A percentile compares a stretch with the other conserved stretches of the same genome.
Evolutionary conservation across 1,140 invertebrate genomes (phyloP).

Genomic region (Helicoverpa zea): DNA sequence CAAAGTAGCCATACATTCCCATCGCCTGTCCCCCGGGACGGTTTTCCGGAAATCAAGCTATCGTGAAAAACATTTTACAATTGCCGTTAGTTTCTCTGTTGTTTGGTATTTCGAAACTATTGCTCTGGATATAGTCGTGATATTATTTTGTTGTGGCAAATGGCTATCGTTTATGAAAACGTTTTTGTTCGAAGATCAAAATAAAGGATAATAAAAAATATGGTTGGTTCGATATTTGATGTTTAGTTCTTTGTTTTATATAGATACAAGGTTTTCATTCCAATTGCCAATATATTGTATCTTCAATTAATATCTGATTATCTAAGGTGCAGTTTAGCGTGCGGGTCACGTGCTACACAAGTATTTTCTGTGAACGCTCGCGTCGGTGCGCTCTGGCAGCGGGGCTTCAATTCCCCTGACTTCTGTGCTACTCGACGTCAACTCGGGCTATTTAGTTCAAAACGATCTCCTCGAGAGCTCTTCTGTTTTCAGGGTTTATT

Average conservation of each 20-base stretch:
- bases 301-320: constrained; percentile 12
- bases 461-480: constrained; percentile 48
- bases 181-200: background rate
- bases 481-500: constrained; percentile 54
- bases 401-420: constrained; percentile 34
- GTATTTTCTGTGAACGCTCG: constrained; percentile 11
- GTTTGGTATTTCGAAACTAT: constrained; percentile 48
- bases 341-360: constrained; percentile 1
- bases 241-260: background rate
- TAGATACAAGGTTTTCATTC: background rate
- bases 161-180: background rate
- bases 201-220: background rate
- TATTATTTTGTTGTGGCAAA: background rate
- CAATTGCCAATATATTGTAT: background rate
- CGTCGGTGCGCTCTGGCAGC: constrained; percentile 11
- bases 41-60: constrained; percentile 52
- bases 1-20: constrained; percentile 38
- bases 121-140: constrained; percentile 21
- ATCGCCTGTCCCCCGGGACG: constrained; percentile 45
- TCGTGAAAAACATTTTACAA: constrained; percentile 53
- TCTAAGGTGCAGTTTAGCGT: background rate
- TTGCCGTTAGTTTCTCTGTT: constrained; percentile 47
- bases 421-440: constrained; percentile 34
- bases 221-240: background rate
- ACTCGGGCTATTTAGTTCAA: constrained; percentile 51